Conservation (phyloP, 2,888 invertebrate species). For the Copidosoma aretas region DNA sequence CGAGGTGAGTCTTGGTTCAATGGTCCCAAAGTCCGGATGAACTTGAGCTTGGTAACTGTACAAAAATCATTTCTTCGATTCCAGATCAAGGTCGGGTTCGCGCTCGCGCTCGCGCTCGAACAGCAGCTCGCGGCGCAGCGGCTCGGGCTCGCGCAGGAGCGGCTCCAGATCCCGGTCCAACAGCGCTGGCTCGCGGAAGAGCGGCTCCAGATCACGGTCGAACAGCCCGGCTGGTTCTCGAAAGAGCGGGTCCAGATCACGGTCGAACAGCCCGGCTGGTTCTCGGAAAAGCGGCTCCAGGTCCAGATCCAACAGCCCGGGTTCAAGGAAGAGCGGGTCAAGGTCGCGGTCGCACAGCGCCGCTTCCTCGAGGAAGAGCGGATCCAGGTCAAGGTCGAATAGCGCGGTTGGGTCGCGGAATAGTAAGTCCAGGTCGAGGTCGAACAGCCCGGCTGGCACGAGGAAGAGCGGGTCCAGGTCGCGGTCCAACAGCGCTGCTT, state of each 20-base stretch:
- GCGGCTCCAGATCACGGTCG: conserved; percentile 46
- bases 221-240: conserved; percentile 41
- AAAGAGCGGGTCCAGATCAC: conserved; percentile 46
- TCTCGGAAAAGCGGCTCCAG: conserved; percentile 48
- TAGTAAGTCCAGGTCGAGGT: conserved; percentile 45
- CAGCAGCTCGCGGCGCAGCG: conserved; percentile 50
- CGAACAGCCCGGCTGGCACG: conserved; percentile 41
- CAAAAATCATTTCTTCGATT: no score
- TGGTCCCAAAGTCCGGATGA: conserved; percentile 55
- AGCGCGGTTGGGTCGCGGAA: conserved; percentile 2
- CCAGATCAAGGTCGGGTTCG: conserved; percentile 53
- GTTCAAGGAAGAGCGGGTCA: conserved; percentile 17
- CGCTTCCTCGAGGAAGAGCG: no score
- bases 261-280: conserved; percentile 42
- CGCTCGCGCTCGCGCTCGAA: conserved; percentile 47
- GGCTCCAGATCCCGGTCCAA: conserved; percentile 48
- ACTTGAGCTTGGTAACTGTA: conserved; percentile 44
- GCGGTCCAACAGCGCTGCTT: conserved; percentile 41
- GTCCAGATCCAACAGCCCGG: conserved; percentile 46
- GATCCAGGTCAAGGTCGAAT: conserved; percentile 47
- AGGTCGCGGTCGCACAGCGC: conserved; percentile 45
- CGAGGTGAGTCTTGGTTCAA: conserved; percentile 55
- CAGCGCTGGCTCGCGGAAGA: conserved; percentile 5
- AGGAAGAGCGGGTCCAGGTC: conserved; percentile 47
- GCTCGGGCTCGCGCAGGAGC: no score